Evolutionary conservation across 2,888 invertebrate species (phyloP).

Genomic region (Hoplodrina blanda): DNA sequence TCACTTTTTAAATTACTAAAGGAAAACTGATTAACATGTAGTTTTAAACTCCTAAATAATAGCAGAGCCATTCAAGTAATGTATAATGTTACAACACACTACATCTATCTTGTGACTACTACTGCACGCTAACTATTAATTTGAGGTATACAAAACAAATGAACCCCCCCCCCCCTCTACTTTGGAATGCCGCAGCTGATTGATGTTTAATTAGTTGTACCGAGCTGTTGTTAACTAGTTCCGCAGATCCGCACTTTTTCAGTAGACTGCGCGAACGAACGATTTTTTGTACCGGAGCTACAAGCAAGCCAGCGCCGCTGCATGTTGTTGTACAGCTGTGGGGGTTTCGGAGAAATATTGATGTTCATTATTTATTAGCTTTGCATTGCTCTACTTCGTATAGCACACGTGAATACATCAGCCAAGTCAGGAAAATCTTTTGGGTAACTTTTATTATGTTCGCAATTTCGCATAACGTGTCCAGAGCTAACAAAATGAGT

Average conservation of each 20-base stretch:
- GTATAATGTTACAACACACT: too few species aligned
- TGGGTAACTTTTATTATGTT: constrained; percentile 14
- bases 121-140: too few species aligned
- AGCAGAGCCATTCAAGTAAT: too few species aligned
- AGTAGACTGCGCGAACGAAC: background rate
- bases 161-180: too few species aligned
- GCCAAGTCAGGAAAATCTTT: constrained; percentile 13
- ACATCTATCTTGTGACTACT: too few species aligned
- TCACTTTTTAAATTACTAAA: background rate
- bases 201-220: constrained; percentile 16
- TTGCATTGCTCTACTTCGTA: background rate
- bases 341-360: background rate
- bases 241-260: constrained; percentile 8
- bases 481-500: constrained; percentile 30
- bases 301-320: too few species aligned
- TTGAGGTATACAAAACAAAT: too few species aligned
- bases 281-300: background rate
- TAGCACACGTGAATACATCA: background rate
- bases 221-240: constrained; percentile 1
- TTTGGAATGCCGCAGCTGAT: background rate
- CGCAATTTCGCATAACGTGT: constrained; percentile 9
- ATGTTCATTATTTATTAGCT: constrained; percentile 1
- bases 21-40: too few species aligned
- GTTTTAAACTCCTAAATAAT: too few species aligned
- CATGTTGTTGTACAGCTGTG: background rate